Base-by-base conservation (phyloP, 2,888 invertebrate genomes). In the Sipha maydis region DNA sequence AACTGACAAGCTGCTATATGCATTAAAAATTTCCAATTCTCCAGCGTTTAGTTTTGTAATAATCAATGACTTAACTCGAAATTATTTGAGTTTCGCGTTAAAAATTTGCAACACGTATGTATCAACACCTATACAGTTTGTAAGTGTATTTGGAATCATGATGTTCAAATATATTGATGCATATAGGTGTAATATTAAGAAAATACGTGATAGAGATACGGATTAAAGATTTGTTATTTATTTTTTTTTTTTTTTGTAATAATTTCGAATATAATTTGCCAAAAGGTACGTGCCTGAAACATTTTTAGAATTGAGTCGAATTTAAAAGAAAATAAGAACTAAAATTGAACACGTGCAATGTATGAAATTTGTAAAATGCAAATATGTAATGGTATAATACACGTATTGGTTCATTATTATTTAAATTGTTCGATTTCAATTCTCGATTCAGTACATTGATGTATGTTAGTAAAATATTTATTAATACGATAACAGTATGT, bases 121-220 rank as follows among this genome's bases (percentile, higher is more conserved):
- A n/a, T 25, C 28, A 25, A 69, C 14, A 48, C 14, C 11, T 14
- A 48, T 14, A 14, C 14, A 34, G 34, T 34, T n/a, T n/a, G 8
- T 67, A n/a, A 67, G 67, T 67, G n/a, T n/a, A 56, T 7, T 56
- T 5, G 21, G 56, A 25, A n/a, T n/a, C 67, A n/a, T 69, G 69
- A 28, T 28, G 28, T n/a, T 69, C 28, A 11, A 19, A 69, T 69
- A 69, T 28, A 28, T 69, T 21, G 8, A 5, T 11, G 69, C 1
- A 4, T n/a, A 28, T 69, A 28, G 25, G 28, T 69, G 3, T 69
- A 69, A 25, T 61, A 61, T 61, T 61, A 61, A 4, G n/a, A 69
- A 69, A 69, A 69, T 69, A 69, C 69, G 69, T 79, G 78, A 56
- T 56, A 34, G 34, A 79, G 56, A 79, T 79, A 34, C 78, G 56